Percentiles rank a stretch among this genome's conserved stretches.
phyloP scores from a whole-genome alignment of 2,797 vertebrate species.

The Furcifer pardalis region DNA sequence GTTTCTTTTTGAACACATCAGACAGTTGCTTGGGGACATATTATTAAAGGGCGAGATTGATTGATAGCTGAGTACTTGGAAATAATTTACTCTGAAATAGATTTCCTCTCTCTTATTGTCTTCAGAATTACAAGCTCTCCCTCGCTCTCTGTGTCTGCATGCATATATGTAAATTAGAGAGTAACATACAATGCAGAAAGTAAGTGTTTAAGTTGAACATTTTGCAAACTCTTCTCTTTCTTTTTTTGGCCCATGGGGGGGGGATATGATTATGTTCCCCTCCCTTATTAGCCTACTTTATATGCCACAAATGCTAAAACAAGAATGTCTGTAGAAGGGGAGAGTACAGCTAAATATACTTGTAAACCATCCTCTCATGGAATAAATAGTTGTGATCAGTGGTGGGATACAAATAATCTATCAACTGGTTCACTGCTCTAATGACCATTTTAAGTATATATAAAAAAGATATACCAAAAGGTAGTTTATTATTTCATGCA shows the following conservation, averaged over 20 bases:
- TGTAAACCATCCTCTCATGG: background rate
- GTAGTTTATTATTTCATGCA: too few species aligned
- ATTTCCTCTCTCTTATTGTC: background rate
- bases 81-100: conserved; percentile 15
- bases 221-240: too few species aligned
- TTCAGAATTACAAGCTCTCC: background rate
- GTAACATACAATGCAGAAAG: too few species aligned
- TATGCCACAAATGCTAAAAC: background rate
- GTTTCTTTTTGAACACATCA: conserved; percentile 9
- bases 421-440: too few species aligned
- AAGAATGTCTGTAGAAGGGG: background rate
- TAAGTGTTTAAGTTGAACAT: background rate
- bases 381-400: background rate
- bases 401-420: too few species aligned
- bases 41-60: conserved; percentile 14
- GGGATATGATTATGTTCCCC: background rate
- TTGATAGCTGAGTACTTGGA: conserved; percentile 16
- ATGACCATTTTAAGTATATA: too few species aligned
- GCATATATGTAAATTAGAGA: background rate
- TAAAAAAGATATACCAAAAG: too few species aligned
- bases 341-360: background rate
- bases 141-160: background rate
- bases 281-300: background rate
- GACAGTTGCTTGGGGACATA: conserved; percentile 11
- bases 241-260: too few species aligned